Evolutionary conservation across 1,140 invertebrate species (phyloP).

Genomic region (Cotesia vestalis): DNA sequence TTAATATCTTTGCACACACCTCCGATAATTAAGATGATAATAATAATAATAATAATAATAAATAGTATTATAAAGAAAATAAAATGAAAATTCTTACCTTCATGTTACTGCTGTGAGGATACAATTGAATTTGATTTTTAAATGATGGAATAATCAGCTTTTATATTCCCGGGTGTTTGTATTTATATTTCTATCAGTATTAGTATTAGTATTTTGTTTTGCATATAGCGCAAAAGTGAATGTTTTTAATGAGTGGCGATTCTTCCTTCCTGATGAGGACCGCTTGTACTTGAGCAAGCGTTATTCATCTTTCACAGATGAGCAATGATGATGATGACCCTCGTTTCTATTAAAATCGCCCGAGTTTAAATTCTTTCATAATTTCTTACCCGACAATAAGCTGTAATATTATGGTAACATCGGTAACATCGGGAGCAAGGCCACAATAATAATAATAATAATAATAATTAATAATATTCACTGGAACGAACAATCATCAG

Average conservation of each 20-base stretch:
- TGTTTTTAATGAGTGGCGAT: conserved; percentile 36
- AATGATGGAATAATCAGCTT: conserved; percentile 37
- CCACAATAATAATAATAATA: conserved; percentile 17
- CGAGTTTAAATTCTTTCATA: conserved; percentile 19
- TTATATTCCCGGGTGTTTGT: conserved; percentile 43
- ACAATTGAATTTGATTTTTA: conserved; percentile 52
- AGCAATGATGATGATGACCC: background rate
- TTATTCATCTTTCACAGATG: conserved; percentile 39
- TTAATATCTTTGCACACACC: too few species aligned
- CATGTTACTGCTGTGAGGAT: conserved; percentile 49
- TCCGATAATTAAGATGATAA: background rate
- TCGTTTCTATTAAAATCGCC: conserved; percentile 29
- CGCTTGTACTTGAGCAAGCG: conserved; percentile 21
- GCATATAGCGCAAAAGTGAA: conserved; percentile 41
- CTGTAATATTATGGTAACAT: too few species aligned
- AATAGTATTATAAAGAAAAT: background rate
- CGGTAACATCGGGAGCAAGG: conserved; percentile 55
- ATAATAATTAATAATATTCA: background rate
- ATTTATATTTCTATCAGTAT: background rate
- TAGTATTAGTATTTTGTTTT: conserved; percentile 26
- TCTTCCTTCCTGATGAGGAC: conserved; percentile 18
- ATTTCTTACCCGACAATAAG: conserved; percentile 45
- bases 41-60: background rate
- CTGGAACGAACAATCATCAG: background rate
- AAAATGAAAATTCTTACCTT: conserved; percentile 46